These are phyloP conservation scores for Drosophila lacertosa DNA, from an alignment of 1,140 invertebrate genomes.

Conservation along the genomic window DNA sequence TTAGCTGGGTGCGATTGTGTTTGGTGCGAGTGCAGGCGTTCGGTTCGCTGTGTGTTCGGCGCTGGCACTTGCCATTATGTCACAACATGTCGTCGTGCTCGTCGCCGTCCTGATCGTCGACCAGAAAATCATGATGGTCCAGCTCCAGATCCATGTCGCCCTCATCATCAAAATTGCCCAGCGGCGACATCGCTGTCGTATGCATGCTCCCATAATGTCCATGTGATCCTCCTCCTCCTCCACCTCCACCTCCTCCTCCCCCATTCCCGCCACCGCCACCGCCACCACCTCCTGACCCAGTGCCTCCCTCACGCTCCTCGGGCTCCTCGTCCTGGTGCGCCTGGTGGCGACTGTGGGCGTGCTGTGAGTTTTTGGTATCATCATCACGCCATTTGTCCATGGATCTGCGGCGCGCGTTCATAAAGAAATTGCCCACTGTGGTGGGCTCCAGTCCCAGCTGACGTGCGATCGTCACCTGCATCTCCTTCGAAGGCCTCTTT, in stretches of 20 bases:
- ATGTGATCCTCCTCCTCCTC: constrained; percentile 17
- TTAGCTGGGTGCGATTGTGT: not conserved
- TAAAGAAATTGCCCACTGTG: constrained; percentile 99
- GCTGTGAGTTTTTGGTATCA: constrained; percentile 85
- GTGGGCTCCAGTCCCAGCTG: constrained; percentile 98
- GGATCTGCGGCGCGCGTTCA: constrained; percentile 98
- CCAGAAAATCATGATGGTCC: constrained; percentile 82
- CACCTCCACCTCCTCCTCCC: constrained; percentile 5
- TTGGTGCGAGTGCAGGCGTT: constrained; percentile 1
- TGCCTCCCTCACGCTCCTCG: too few relatives aligned
- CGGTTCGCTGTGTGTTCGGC: constrained; percentile 13
- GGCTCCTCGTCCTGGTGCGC: constrained; percentile 42
- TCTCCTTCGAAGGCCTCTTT: constrained; percentile 99
- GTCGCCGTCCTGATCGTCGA: constrained; percentile 84
- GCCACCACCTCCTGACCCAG: too few relatives aligned
- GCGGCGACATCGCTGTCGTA: constrained; percentile 82
- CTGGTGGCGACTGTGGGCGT: constrained; percentile 36
- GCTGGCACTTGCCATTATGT: constrained; percentile 69
- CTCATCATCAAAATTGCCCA: constrained; percentile 68
- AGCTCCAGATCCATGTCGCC: constrained; percentile 76
- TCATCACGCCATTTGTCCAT: constrained; percentile 99
- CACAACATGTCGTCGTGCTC: constrained; percentile 85
- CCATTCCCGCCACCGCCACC: too few relatives aligned
- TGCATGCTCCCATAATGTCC: constrained; percentile 55
- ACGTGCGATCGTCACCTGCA: constrained; percentile 99